Evolutionary conservation across 2,113 vertebrate species (phyloP), one percentile per base, ranked within the genome.

Genomic region (Oplegnathus fasciatus): DNA sequence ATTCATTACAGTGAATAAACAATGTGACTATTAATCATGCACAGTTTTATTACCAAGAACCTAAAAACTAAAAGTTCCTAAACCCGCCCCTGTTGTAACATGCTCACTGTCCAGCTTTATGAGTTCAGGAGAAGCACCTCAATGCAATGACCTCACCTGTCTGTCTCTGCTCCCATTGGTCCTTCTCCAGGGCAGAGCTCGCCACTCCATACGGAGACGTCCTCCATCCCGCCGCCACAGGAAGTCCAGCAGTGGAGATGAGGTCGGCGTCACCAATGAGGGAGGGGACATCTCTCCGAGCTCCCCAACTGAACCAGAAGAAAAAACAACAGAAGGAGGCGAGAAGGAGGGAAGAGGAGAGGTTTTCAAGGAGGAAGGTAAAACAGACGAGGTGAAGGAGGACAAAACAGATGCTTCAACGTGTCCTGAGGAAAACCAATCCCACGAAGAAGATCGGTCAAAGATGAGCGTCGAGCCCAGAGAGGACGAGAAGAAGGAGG

Each of bases 211-310:
- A 22, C 89, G 91, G n/a, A 91, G 95, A 3, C 93, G 95, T 0
- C 95, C 95, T 1, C 95, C 95, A 0, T 95, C 95, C 11, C 94
- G 95, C 9, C 87, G 85, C 65, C 82, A 92, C 88, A 94, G 92
- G 82, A 93, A 81, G 67, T 93, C 94, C 48, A 92, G 93, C 60
- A 78, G 77, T 0, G 95, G 91, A 11, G 94, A 95, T 0, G 89
- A 87, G 0, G 78, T 26, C 2, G 22, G 48, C 3, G 55, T 6
- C 24, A 1, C 64, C 24, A 37, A 28, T 1, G 87, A 82, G 2
- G 61, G 18, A 15, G 75, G 15, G 14, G 89, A 92, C 0, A 37
- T 34, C 5, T 24, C 62, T 6, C 15, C 7, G 26, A 60, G 9
- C 34, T 37, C 83, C 2, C 10, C 18, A 1, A 50, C 13, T 4